Evolutionary conservation across 2,888 invertebrate species (phyloP).

Genomic region (Periphyllus acericola): DNA sequence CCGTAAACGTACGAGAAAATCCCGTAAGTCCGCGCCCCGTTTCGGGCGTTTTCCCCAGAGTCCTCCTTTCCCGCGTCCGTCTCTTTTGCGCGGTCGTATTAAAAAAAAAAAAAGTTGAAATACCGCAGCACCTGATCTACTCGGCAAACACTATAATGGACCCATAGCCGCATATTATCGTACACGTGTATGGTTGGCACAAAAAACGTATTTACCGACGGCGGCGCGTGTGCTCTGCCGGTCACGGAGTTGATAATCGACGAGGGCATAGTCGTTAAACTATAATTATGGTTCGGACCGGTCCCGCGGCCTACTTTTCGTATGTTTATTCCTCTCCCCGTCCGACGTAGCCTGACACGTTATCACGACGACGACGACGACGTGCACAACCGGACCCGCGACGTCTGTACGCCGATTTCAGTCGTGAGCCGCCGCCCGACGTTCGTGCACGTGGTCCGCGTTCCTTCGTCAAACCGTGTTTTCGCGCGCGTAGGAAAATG

Average conservation of each 20-base stretch:
- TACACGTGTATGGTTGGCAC: too few species aligned
- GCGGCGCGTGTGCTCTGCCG: neutral
- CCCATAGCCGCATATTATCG: too few species aligned
- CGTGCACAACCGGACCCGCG: conserved; percentile 8
- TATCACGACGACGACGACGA: neutral
- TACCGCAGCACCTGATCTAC: too few species aligned
- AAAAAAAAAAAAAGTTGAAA: too few species aligned
- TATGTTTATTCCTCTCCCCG: neutral
- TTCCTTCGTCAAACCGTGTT: neutral
- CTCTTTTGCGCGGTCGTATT: neutral
- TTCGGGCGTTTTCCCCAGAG: neutral
- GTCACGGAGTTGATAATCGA: neutral
- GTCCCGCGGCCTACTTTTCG: neutral
- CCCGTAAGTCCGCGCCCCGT: neutral
- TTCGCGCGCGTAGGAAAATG: neutral
- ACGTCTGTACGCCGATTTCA: conserved; percentile 31
- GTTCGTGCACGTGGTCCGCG: neutral
- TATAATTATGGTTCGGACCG: neutral
- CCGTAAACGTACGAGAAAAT: neutral
- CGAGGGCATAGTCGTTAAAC: neutral
- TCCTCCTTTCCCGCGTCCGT: neutral
- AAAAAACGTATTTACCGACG: too few species aligned
- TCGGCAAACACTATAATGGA: too few species aligned
- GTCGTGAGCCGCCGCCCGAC: neutral
- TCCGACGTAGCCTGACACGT: neutral